Base-by-base conservation (phyloP, 1,140 invertebrate species). In the Dendroctonus ponderosae region DNA sequence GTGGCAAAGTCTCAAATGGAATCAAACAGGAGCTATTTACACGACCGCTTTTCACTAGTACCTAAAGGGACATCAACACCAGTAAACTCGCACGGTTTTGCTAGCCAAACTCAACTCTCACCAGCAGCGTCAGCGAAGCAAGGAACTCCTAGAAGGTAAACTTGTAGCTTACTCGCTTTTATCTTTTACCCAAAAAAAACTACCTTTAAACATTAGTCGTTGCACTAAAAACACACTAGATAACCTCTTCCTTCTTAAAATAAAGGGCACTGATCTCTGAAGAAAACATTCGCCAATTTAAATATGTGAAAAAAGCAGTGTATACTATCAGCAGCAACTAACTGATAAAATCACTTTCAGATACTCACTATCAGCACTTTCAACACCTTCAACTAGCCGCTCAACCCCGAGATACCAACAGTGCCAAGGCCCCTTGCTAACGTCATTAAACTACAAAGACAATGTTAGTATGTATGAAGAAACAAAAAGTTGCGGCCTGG, bases 401-500 rank as follows among this genome's bases (percentile, higher is more conserved):
- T n/a, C 54, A 37, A 37, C 12, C n/a, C 11, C 39, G n/a, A 57
- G 11, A 51, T 38, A 57, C 52, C n/a, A 53, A 37, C 62, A 65
- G 54, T 67, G 57, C 15, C 61, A 70, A 52, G 73, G 74, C 41
- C 75, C 73, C n/a, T 60, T 76, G n/a, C 62, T 76, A 44, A 67
- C 73, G 37, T 71, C 73, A 41, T 67, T 74, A 46, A 68, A 62
- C 41, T 75, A 57, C 42, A 75, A 72, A 69, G 62, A 72, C 42
- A 74, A 70, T 62, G 53, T 76, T 56, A 75, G 69, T 66, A 72
- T 74, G 38, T 81, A 76, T 70, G 78, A 78, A 49, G 80, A 82
- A 68, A 76, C 78, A 5, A 78, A 80, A 69, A 82, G 80, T 66
- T 79, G 78, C 52, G 81, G 81, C 2, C 67, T 81, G 48, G 69